phyloP scores from a whole-genome alignment of 1,140 invertebrate species.

The Drosophila albomicans region DNA sequence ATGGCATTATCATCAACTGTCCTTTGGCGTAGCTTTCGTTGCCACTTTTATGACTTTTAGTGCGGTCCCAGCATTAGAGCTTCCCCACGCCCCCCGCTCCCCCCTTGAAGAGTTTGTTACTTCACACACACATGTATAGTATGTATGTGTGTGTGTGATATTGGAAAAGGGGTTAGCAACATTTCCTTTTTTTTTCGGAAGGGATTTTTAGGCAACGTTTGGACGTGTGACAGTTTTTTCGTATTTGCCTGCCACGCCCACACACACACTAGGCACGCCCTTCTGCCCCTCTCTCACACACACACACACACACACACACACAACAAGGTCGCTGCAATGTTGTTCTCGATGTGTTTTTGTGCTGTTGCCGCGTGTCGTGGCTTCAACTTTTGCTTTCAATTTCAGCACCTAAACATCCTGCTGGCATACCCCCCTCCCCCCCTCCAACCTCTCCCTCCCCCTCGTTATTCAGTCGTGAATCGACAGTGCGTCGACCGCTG shows the following conservation, averaged over 20 bases:
- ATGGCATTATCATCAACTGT: constrained; percentile 47
- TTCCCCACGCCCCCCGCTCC: not conserved
- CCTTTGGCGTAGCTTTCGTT: constrained; percentile 30
- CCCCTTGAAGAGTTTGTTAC: constrained; percentile 6
- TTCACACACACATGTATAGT: not conserved
- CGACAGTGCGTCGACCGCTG: constrained; percentile 48
- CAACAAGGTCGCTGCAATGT: constrained; percentile 29
- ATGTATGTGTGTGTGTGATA: not conserved
- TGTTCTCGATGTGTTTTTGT: constrained; percentile 9
- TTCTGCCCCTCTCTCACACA: not conserved
- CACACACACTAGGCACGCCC: not conserved
- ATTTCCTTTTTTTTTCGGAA: not conserved
- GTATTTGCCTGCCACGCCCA: constrained; percentile 25
- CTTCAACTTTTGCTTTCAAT: constrained; percentile 40
- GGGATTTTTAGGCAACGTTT: constrained; percentile 31
- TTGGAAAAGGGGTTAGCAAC: constrained; percentile 31
- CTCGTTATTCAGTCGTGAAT: constrained; percentile 15
- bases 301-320: not conserved
- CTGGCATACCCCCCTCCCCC: not conserved
- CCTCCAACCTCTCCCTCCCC: not conserved
- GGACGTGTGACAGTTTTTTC: constrained; percentile 40
- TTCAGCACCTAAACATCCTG: not conserved
- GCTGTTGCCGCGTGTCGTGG: constrained; percentile 27
- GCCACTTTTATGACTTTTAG: constrained; percentile 44
- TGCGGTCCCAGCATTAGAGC: constrained; percentile 12